Evolutionary conservation across 2,888 invertebrate species (phyloP), one percentile per base, ranked within the genome.

Genomic region (Herminia tarsipennalis): DNA sequence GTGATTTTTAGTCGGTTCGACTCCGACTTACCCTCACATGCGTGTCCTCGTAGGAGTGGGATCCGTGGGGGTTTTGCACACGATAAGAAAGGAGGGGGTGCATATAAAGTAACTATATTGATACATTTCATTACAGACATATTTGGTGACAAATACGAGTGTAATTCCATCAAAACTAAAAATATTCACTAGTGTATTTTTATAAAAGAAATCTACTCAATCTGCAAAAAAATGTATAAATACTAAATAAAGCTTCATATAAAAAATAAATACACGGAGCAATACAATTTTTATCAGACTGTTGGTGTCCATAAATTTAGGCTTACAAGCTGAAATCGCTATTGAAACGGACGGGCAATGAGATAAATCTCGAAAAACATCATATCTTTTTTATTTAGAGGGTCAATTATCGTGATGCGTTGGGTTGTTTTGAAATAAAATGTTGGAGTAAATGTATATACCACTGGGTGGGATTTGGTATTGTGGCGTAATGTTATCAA

Each of bases 241-340:
- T 14, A 16, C 4, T 2, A 40, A 40, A 56, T 50, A 59, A 54
- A 42, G 10, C 30, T 29, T 28, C 37, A 47, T 50, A 20, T 8
- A 20, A 57, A 44, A 74, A 67, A 82, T 84, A 84, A 83, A 83
- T 77, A 79, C 67, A 70, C 71, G 62, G 65, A 63, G 76, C 74
- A 68, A 81, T 86, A 85, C 76, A 83, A 78, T 81, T 87, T 87
- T 88, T 91, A 89, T 88, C 88, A 80, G 76, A 46, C 55, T 65
- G 61, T 64, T 67, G 72, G 73, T 73, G 73, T 78, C 73, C 83
- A 88, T 89, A 90, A 89, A 88, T 90, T 87, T 71, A 56, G 70
- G 80, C 77, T 88, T 86, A 87, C 83, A 81, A 70, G 70, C 73
- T 73, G 73, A 78, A 83, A 79, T 78, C 76, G 79, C 74, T 76